Evolutionary conservation across 2,113 vertebrate genomes (phyloP).

Genomic region (Glaucidium brasilianum): DNA sequence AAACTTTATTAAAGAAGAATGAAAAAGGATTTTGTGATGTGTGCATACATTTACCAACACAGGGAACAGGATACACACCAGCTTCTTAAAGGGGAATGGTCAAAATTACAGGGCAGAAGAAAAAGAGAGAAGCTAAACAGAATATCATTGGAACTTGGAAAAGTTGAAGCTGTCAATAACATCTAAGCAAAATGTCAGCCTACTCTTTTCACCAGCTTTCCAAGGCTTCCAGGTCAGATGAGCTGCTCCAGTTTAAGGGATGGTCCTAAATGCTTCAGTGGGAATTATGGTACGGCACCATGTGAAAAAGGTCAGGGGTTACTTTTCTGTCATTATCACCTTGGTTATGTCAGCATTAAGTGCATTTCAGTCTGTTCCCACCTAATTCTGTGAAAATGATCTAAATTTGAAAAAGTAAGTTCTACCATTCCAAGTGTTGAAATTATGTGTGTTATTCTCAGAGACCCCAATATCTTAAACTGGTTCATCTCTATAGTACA

Average conservation of each 20-base stretch:
- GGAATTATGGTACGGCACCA: background rate
- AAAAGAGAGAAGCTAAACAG: background rate
- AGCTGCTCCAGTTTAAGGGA: background rate
- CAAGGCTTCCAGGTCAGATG: background rate
- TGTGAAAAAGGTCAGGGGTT: background rate
- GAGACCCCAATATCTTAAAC: background rate
- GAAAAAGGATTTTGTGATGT: background rate
- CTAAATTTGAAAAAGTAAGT: background rate
- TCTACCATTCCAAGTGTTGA: background rate
- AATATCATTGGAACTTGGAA: background rate
- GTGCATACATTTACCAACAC: background rate
- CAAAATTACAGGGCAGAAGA: background rate
- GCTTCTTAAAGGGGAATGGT: background rate
- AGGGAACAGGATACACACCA: background rate
- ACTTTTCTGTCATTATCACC: background rate
- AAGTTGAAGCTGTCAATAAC: background rate
- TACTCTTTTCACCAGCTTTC: background rate
- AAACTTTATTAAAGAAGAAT: background rate
- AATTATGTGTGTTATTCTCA: background rate
- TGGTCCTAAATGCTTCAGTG: background rate
- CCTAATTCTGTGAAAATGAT: background rate
- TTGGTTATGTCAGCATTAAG: background rate
- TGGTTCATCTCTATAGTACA: background rate
- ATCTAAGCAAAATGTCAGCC: background rate
- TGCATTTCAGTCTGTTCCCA: background rate